Base-by-base conservation (phyloP, 92 coral and sea anemone species). In the Porites evermanni region DNA sequence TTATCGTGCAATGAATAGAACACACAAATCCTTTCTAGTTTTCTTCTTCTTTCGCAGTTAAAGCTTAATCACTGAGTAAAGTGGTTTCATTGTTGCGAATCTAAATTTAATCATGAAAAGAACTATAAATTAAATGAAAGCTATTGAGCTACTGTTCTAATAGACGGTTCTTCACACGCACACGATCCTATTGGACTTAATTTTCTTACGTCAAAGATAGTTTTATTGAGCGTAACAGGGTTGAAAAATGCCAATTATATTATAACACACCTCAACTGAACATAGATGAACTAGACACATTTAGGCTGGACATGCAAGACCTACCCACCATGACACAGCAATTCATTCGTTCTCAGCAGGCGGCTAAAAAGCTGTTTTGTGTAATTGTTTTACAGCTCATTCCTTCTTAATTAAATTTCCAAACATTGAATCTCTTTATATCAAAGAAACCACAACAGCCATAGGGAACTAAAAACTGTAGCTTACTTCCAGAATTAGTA, bases 391-490 rank as follows among this genome's bases (percentile, higher is more conserved):
- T 50, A 81, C 7, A 19, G 85, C 54, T 70, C 44, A 19, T 54
- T 81, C 12, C 70, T 4, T n/a, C 50, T 81, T 81, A 81, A 81
- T 81, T 70, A 81, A 81, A 81, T 24, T 69, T 81, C 18, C 65
- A 69, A 56, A 69, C 54, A 24, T 6, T 20, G 10, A 44, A 29
- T 70, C 51, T 54, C 77, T 70, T 11, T 10, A 29, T 2, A 51
- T 12, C 53, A 59, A 81, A 70, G 12, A 66, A 20, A 23, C 54
- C 21, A 54, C 8, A 3, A 24, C 66, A 53, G 69, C 86, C 78
- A 9, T 68, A 71, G 86, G 86, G 77, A 9, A 8, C 12, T 17
- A 20, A 74, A 8, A 32, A 53, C 72, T 51, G 13, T 72, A 8
- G 7, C n/a, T 16, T 63, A 7, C 67, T 63, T 63, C n/a, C 8